These are phyloP conservation scores for Aleadryas rufinucha DNA, from an alignment of 2,113 vertebrate species.

Conservation along the genomic window DNA sequence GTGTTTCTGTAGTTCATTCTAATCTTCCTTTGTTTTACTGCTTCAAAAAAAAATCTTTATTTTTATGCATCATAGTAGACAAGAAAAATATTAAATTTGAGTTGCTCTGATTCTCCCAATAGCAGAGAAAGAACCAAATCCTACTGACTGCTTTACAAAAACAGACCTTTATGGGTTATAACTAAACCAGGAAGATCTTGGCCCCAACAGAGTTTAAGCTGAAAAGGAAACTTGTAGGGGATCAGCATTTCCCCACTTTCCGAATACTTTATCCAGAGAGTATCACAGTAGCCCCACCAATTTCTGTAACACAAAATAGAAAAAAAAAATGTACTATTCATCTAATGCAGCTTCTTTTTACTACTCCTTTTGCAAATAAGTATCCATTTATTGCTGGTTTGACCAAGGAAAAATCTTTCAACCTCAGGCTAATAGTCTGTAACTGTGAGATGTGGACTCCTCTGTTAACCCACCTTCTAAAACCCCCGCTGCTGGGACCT, in stretches of 20 bases:
- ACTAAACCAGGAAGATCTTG: not conserved
- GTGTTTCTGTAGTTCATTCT: not conserved
- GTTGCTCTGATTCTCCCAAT: not conserved
- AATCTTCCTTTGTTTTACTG: not conserved
- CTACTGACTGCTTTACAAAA: not conserved
- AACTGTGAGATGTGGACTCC: not conserved
- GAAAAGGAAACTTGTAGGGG: not conserved
- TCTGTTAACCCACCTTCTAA: not conserved
- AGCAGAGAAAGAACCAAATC: not conserved
- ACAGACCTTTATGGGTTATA: not conserved
- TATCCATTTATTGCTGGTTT: not conserved
- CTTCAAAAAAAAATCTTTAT: not conserved
- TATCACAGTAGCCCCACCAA: not conserved
- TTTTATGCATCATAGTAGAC: not conserved
- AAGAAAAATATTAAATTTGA: slow-evolving; percentile 13
- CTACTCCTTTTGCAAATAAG: not conserved
- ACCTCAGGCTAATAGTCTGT: not conserved
- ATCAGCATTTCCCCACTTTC: not conserved
- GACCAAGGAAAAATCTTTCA: not conserved
- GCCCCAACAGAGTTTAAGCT: not conserved
- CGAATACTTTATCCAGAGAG: not conserved
- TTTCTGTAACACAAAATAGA: not conserved
- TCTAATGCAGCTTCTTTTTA: not conserved
- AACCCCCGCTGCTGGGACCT: not conserved
- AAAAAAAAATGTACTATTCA: not conserved